Evolutionary conservation across 2,797 vertebrate genomes (phyloP).

Genomic region (Falco columbarius): DNA sequence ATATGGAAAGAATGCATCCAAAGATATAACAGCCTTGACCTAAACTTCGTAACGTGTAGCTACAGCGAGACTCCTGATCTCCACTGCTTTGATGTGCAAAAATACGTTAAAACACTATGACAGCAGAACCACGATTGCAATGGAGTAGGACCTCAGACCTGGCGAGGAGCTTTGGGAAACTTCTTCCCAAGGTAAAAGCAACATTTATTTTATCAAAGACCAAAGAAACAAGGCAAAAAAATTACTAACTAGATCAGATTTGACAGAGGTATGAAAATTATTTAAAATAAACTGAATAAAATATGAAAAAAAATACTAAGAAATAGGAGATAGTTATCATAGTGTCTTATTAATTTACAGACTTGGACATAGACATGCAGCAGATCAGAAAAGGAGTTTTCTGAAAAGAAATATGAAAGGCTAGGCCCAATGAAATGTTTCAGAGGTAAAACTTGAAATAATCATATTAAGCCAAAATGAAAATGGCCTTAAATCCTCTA

Average conservation of each 20-base stretch:
- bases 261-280: not conserved
- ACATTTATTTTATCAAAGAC: not conserved
- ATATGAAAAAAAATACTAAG: not conserved
- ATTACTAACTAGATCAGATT: not conserved
- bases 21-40: not conserved
- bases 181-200: not conserved
- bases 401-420: not conserved
- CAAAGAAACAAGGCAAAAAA: constrained; percentile 6
- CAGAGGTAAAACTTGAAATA: not conserved
- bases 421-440: not conserved
- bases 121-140: not conserved
- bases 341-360: not conserved
- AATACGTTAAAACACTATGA: not conserved
- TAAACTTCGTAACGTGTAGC: fast-evolving
- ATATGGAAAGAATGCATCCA: not conserved
- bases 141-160: not conserved
- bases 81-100: not conserved
- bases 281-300: constrained; percentile 38
- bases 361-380: not conserved
- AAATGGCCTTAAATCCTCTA: not conserved
- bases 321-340: not conserved
- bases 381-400: not conserved
- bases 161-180: not conserved
- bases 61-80: not conserved
- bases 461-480: not conserved